Evolutionary conservation across 2,113 vertebrate species (phyloP).

Genomic region (Chascanopsetta lugubris): DNA sequence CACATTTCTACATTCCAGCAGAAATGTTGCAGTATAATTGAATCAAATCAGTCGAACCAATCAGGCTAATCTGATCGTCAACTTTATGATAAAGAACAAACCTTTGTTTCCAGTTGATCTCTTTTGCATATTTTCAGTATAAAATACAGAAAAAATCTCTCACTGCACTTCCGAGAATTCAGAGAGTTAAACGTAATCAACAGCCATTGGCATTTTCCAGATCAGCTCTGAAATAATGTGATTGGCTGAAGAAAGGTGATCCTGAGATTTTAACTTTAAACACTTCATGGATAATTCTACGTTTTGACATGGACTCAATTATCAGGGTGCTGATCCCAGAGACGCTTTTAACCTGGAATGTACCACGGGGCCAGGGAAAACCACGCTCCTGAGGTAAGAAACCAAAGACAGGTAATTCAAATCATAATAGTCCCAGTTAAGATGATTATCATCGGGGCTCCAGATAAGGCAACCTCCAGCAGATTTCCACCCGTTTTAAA

Average conservation of each 20-base stretch:
- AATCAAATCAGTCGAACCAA: too few relatives aligned
- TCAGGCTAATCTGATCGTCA: not conserved
- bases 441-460: slow-evolving; percentile 75
- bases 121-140: not conserved
- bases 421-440: slow-evolving; percentile 79
- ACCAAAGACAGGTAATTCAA: slow-evolving; percentile 81
- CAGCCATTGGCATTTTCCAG: slow-evolving; percentile 23
- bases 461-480: slow-evolving; percentile 77
- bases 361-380: slow-evolving; percentile 65
- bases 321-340: slow-evolving; percentile 67
- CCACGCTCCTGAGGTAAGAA: slow-evolving; percentile 62
- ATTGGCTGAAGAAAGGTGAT: slow-evolving; percentile 46
- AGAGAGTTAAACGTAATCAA: slow-evolving; percentile 3
- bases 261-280: slow-evolving; percentile 56
- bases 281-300: slow-evolving; percentile 58
- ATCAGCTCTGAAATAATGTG: slow-evolving; percentile 38
- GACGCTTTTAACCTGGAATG: slow-evolving; percentile 68
- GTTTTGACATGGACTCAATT: slow-evolving; percentile 71
- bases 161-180: slow-evolving; percentile 1
- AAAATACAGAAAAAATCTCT: not conserved
- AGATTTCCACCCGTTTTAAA: slow-evolving; percentile 70
- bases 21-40: too few relatives aligned
- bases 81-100: not conserved
- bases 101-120: not conserved
- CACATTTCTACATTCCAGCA: too few relatives aligned